These are phyloP conservation scores for Apostichopus californicus DNA, from an alignment of 35 echinoderm and acorn worm genomes.

Conservation along the genomic window DNA sequence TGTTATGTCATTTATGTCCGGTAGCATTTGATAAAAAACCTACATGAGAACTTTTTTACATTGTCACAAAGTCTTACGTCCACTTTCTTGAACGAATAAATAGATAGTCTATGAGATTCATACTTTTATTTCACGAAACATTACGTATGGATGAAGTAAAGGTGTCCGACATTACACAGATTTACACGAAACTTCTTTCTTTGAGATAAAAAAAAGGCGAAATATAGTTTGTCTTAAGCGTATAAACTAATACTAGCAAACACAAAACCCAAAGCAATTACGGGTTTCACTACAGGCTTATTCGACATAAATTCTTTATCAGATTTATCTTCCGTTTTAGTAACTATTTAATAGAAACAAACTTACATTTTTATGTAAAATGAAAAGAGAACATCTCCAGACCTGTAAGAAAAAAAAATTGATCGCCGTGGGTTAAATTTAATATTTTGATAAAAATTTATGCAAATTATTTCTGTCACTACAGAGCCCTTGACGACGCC, in stretches of 20 bases:
- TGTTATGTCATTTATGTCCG: no score
- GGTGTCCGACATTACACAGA: no score
- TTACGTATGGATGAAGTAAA: no score
- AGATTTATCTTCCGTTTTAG: background rate
- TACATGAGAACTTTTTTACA: no score
- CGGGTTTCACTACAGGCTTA: background rate
- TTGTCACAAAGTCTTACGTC: no score
- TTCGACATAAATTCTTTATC: background rate
- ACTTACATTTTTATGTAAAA: background rate
- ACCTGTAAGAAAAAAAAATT: background rate
- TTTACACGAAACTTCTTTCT: no score
- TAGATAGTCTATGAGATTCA: no score
- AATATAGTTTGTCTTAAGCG: background rate
- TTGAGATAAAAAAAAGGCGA: no score
- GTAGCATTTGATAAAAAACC: no score
- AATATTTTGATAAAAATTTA: slow-evolving; percentile 27
- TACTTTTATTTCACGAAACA: no score
- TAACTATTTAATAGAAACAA: background rate
- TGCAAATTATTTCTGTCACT: slow-evolving; percentile 43
- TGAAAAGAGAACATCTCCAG: background rate
- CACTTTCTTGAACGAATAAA: no score
- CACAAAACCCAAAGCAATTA: background rate
- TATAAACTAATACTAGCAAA: background rate
- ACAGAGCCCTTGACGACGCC: slow-evolving; percentile 23
- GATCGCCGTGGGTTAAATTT: slow-evolving; percentile 18